Conservation (phyloP, 2,888 invertebrate species). For the Tiliacea citrago region DNA sequence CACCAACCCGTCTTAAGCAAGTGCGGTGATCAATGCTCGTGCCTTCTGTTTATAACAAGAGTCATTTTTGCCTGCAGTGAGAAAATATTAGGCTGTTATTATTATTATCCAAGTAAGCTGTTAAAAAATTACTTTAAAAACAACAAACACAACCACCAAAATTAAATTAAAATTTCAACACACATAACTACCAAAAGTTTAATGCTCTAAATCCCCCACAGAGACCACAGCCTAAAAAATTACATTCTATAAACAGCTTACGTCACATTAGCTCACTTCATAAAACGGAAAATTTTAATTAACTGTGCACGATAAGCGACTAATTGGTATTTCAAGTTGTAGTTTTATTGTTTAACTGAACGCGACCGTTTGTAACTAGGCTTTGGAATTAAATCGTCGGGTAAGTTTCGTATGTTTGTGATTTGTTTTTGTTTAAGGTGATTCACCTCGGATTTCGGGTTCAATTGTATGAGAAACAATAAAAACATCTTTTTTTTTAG, state of each 20-base stretch:
- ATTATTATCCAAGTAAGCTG: background rate
- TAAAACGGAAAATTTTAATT: conserved; percentile 66
- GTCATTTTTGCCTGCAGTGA: too few relatives aligned
- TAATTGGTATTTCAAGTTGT: conserved; percentile 59
- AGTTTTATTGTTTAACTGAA: conserved; percentile 57
- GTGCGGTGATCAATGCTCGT: too few relatives aligned
- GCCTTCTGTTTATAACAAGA: too few relatives aligned
- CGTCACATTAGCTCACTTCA: conserved; percentile 50
- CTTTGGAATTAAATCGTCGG: conserved; percentile 22
- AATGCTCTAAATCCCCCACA: conserved; percentile 15
- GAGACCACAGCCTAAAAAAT: conserved; percentile 49
- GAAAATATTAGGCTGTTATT: background rate
- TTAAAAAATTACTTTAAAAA: background rate
- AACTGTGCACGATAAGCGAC: conserved; percentile 50
- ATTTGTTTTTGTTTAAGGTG: background rate
- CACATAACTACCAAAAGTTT: conserved; percentile 5
- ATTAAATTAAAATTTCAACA: too few relatives aligned
- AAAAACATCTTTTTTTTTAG: too few relatives aligned
- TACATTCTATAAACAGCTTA: conserved; percentile 45
- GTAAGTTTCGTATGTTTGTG: background rate
- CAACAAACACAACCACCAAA: background rate
- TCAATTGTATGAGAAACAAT: too few relatives aligned
- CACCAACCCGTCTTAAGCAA: background rate
- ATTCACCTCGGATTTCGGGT: background rate
- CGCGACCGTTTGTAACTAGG: conserved; percentile 18